Conservation (phyloP, 2,113 vertebrate species). For the Glaucomys volans region DNA sequence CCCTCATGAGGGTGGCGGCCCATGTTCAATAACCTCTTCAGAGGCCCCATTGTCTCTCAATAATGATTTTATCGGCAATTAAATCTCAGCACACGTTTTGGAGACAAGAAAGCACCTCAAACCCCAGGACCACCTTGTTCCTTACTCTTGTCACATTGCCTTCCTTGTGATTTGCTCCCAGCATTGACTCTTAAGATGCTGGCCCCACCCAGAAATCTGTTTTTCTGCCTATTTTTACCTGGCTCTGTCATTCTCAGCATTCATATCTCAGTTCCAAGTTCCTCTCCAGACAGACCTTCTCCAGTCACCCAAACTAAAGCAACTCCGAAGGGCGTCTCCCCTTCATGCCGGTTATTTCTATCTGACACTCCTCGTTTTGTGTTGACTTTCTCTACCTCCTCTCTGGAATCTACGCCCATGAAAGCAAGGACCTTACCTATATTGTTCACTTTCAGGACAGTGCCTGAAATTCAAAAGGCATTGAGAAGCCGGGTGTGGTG, state of each 20-base stretch:
- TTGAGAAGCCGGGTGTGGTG: no score
- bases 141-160: not conserved
- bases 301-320: not conserved
- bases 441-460: not conserved
- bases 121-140: not conserved
- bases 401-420: not conserved
- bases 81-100: not conserved
- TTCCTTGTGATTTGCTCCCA: constrained; percentile 8
- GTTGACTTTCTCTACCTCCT: not conserved
- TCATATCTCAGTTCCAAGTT: not conserved
- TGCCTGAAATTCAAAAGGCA: not conserved
- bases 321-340: not conserved
- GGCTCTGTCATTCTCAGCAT: not conserved
- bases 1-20: not conserved
- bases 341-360: not conserved
- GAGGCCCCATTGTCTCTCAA: not conserved
- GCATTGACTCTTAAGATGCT: not conserved
- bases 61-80: no score
- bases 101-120: not conserved
- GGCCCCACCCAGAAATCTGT: not conserved
- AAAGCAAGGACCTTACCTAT: not conserved
- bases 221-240: not conserved
- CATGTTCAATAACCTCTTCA: not conserved
- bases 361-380: not conserved
- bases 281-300: not conserved